These are phyloP conservation scores for Carcharodon carcharias DNA, from an alignment of 2,797 vertebrate genomes.

Conservation along the genomic window DNA sequence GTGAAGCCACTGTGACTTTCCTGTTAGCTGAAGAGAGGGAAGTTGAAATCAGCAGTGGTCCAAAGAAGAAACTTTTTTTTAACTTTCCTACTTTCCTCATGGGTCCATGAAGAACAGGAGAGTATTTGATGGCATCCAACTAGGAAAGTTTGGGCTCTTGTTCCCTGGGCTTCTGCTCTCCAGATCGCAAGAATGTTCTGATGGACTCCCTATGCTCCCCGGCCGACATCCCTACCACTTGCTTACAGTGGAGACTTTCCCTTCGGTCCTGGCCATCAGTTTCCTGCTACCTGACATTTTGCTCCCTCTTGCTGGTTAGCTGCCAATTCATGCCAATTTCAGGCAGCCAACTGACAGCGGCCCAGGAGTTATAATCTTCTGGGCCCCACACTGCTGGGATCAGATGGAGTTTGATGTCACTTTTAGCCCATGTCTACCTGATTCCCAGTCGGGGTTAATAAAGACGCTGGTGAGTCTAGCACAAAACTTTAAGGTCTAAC, in stretches of 20 bases:
- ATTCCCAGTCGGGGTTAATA: not conserved
- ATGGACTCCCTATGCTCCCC: not conserved
- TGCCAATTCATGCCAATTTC: not conserved
- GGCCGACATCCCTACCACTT: not conserved
- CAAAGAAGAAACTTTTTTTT: no score
- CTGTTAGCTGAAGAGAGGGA: no score
- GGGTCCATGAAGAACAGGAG: not conserved
- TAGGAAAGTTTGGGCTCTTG: not conserved
- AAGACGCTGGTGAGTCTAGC: no score
- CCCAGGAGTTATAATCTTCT: not conserved
- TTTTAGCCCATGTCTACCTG: not conserved
- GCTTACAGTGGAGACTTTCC: no score
- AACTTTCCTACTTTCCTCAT: no score
- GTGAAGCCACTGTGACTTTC: no score
- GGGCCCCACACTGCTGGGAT: not conserved
- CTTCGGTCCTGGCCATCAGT: not conserved
- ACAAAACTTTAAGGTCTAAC: not conserved
- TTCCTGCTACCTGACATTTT: not conserved
- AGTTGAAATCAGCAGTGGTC: no score
- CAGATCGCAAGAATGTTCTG: not conserved
- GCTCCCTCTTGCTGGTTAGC: no score
- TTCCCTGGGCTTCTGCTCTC: no score
- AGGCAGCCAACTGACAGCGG: not conserved
- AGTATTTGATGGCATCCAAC: not conserved
- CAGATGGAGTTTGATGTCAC: not conserved